Percentiles rank a stretch among this genome's conserved stretches.
These are phyloP conservation scores for Ditylenchus weischeri DNA, from an alignment of 2,888 invertebrate genomes.

Conservation along the genomic window DNA sequence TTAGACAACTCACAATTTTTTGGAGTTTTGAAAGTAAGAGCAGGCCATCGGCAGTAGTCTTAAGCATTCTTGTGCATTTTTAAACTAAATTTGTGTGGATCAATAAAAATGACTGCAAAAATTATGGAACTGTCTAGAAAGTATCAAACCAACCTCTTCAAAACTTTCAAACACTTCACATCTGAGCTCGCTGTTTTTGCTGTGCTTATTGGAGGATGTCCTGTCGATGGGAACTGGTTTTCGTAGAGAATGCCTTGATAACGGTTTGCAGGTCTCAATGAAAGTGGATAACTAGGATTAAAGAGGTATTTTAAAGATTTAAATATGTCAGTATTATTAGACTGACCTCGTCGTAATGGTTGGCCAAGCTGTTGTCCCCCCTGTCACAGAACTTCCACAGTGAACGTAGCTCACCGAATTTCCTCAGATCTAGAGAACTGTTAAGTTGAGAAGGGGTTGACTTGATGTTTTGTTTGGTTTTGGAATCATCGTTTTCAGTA, in stretches of 20 bases:
- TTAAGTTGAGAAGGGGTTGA: neutral
- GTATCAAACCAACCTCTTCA: constrained; percentile 7
- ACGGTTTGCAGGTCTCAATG: neutral
- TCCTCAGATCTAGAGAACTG: neutral
- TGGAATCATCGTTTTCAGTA: neutral
- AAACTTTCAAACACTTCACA: constrained; percentile 17
- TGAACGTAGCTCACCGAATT: constrained; percentile 7
- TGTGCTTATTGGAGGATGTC: too few species aligned
- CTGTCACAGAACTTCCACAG: constrained; percentile 12
- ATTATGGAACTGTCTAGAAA: too few species aligned
- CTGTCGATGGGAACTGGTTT: neutral
- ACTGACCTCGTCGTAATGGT: constrained; percentile 20
- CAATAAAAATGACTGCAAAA: too few species aligned
- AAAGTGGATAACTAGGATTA: constrained; percentile 7
- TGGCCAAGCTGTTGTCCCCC: constrained; percentile 6
- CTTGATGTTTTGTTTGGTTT: neutral
- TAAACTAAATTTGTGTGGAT: constrained; percentile 17
- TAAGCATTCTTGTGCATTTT: constrained; percentile 15
- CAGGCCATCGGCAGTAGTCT: constrained; percentile 22
- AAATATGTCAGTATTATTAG: neutral
- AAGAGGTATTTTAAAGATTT: neutral
- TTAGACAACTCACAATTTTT: constrained; percentile 5
- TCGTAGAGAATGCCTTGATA: neutral
- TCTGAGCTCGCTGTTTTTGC: neutral
- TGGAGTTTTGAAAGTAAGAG: constrained; percentile 18